These are phyloP conservation scores for Danio jaintianensis DNA, from an alignment of 2,797 vertebrate genomes.

Conservation along the genomic window DNA sequence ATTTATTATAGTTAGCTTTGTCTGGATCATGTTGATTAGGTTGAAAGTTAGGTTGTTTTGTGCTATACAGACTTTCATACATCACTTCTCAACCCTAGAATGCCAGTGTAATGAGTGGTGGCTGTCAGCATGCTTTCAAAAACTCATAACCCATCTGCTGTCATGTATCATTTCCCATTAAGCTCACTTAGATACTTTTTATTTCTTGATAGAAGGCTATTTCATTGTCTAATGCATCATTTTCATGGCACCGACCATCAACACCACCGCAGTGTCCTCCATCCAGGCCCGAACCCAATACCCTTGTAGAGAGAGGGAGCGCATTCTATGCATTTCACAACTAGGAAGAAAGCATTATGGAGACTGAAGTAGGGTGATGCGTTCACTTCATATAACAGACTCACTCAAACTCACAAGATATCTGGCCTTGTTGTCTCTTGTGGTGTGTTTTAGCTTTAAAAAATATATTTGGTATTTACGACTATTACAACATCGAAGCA, in stretches of 20 bases:
- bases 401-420: constrained; percentile 71
- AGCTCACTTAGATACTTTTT: constrained; percentile 12
- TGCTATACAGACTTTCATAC: not conserved
- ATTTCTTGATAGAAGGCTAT: not conserved
- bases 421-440: constrained; percentile 82
- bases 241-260: constrained; percentile 22
- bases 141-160: not conserved
- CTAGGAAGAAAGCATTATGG: constrained; percentile 96
- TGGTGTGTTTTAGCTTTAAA: constrained; percentile 85
- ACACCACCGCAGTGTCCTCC: not conserved
- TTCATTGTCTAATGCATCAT: constrained; percentile 14
- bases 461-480: constrained; percentile 82
- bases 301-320: not conserved
- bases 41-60: constrained; percentile 1
- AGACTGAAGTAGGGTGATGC: constrained; percentile 70
- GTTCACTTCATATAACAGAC: constrained; percentile 74
- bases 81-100: not conserved
- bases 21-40: not conserved
- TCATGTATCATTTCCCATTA: constrained; percentile 14
- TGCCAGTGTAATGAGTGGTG: not conserved
- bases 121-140: constrained; percentile 18
- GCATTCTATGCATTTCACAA: constrained; percentile 92
- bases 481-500: constrained; percentile 81
- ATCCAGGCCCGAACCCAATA: not conserved
- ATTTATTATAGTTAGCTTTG: not conserved